Evolutionary conservation across 2,888 invertebrate species (phyloP).

Genomic region (Zaprionus bogoriensis): DNA sequence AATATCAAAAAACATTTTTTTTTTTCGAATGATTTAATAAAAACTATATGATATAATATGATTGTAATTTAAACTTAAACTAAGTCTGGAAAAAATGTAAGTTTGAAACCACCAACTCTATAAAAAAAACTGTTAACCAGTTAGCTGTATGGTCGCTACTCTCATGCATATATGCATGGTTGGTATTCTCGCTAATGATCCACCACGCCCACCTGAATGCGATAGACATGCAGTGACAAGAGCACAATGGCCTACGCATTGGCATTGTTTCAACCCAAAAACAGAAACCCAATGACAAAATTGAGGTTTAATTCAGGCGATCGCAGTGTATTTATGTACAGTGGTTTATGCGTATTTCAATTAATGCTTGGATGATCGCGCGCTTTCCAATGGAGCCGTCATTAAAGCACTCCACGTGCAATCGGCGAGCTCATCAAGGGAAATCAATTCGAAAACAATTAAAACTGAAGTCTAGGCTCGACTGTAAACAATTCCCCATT

Average conservation of each 20-base stretch:
- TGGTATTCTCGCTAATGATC: not conserved
- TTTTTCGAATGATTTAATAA: too few species aligned
- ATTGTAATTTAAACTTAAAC: too few species aligned
- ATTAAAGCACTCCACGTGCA: not conserved
- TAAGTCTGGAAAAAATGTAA: too few species aligned
- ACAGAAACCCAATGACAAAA: not conserved
- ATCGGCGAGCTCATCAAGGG: not conserved
- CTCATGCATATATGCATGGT: too few species aligned
- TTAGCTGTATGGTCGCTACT: too few species aligned
- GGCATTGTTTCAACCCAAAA: not conserved
- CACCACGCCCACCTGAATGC: not conserved
- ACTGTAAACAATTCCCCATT: not conserved
- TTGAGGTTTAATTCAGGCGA: not conserved
- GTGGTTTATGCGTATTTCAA: too few species aligned
- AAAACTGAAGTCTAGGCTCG: not conserved
- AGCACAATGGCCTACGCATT: not conserved
- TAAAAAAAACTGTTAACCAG: too few species aligned
- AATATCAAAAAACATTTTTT: too few species aligned
- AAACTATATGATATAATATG: too few species aligned
- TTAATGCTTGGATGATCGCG: not conserved
- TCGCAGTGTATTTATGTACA: too few species aligned
- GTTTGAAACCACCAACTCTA: too few species aligned
- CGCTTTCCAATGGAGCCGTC: not conserved
- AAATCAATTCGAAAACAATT: not conserved
- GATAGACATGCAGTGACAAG: not conserved